Base-by-base conservation (phyloP, 2,797 vertebrate genomes). In the Pantherophis vulpinus region DNA sequence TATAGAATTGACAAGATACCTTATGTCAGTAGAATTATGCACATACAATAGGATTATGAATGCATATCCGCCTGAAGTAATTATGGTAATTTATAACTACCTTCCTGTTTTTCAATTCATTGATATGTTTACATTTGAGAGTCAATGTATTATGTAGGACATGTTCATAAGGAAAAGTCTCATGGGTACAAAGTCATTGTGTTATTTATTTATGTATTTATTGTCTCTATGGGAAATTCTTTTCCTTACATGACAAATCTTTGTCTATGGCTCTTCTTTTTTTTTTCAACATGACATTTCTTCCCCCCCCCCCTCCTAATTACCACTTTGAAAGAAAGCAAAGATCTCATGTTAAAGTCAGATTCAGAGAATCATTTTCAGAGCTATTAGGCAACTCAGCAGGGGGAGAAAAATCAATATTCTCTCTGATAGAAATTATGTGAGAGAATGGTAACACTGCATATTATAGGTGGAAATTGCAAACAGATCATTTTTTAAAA, bases 21-120 rank as follows among this genome's bases (percentile, higher is more conserved):
- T 90, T 37, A 83, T 90, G 94, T 90, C 70, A 88, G 27, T 93
- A 93, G 91, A 92, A 94, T 91, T 93, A 94, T 91, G n/a, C 66
- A 91, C 91, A 55, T 70, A 83, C 86, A 91, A 58, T 59, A 95
- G 74, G 87, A 47, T 94, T 87, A 86, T 89, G 66, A 91, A 55
- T 91, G 66, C 47, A 63, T 55, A 56, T 47, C 66, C 63, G 66
- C 55, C 42, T 79, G 37, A 61, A 66, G 59, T 58, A 63, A 91
- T 89, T 63, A 66, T 18, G 8, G 59, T 88, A 66, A 89, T 93
- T 86, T 86, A 83, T 60, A 89, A 89, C 66, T 23, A 61, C 25
- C 29, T 86, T 91, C 56, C 70, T 63, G 42, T 87, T 79, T 91
- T 83, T 89, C n/a, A 91, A 32, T 58, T 74, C 47, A 25, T 88